Evolutionary conservation across 2,888 invertebrate genomes (phyloP).

Genomic region (Trachelus stipa): DNA sequence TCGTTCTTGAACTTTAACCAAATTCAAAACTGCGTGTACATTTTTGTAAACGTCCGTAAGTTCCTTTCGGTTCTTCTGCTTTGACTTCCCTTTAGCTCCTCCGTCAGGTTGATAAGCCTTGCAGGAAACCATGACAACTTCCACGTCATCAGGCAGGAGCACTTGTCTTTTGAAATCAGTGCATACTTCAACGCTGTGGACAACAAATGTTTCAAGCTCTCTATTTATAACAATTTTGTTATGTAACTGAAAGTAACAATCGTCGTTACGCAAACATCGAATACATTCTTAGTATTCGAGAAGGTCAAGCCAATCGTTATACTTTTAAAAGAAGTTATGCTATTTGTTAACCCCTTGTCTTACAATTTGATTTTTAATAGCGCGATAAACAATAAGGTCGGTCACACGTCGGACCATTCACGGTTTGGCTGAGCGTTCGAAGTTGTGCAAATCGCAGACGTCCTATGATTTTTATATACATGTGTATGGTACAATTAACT

Average conservation of each 20-base stretch:
- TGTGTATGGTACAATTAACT: no score
- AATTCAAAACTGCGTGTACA: slow-evolving; percentile 71
- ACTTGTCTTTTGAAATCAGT: slow-evolving; percentile 64
- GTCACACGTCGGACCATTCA: slow-evolving; percentile 16
- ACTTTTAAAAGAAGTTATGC: not conserved
- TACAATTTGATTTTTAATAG: no score
- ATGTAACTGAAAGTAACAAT: not conserved
- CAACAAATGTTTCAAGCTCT: slow-evolving; percentile 9
- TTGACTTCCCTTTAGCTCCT: slow-evolving; percentile 29
- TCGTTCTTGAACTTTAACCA: slow-evolving; percentile 68
- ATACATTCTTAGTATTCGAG: not conserved
- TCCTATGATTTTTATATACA: no score
- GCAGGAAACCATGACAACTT: slow-evolving; percentile 70
- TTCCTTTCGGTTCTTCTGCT: slow-evolving; percentile 23
- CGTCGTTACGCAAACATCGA: not conserved
- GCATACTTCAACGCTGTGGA: slow-evolving; percentile 66
- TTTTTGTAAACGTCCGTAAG: slow-evolving; percentile 67
- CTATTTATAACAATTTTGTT: not conserved
- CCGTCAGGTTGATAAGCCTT: slow-evolving; percentile 31
- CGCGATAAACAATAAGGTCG: no score
- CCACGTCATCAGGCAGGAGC: slow-evolving; percentile 60
- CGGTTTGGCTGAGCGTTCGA: slow-evolving; percentile 22
- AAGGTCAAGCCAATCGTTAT: not conserved
- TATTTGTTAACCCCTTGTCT: not conserved
- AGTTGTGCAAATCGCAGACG: slow-evolving; percentile 12